Percentiles rank a stretch among this genome's conserved stretches.
phyloP scores from a whole-genome alignment of 2,113 vertebrate species.

The Ariopsis seemanni region DNA sequence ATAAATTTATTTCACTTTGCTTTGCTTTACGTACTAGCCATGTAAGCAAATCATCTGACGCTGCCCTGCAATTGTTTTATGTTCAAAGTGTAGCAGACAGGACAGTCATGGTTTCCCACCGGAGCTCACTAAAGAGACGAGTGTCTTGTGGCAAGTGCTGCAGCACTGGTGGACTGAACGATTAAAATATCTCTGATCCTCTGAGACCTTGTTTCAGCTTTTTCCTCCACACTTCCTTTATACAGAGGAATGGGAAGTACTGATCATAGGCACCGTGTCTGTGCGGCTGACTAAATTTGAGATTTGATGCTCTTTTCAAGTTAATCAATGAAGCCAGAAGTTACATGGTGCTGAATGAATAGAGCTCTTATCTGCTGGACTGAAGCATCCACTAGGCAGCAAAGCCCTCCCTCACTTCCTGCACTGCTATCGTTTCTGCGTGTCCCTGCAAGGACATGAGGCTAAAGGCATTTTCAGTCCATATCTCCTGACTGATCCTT shows the following conservation, averaged over 20 bases:
- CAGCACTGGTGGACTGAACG: background rate
- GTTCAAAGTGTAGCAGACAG: conserved; percentile 18
- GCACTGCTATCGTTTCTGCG: background rate
- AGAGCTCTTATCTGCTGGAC: background rate
- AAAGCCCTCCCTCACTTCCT: background rate
- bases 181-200: background rate
- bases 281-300: background rate
- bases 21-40: background rate
- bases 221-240: background rate
- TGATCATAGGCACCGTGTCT: background rate
- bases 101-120: conserved; percentile 3
- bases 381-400: background rate
- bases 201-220: background rate
- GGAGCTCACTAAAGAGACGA: background rate
- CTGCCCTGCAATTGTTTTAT: background rate
- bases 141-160: background rate
- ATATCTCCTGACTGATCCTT: conserved; percentile 25
- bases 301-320: background rate
- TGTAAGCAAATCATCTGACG: background rate
- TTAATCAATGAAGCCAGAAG: conserved; percentile 11
- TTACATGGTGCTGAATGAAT: background rate
- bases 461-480: background rate
- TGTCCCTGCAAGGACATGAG: background rate
- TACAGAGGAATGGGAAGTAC: background rate
- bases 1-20: background rate